Evolutionary conservation across 2,888 invertebrate species (phyloP).

Genomic region (Hypselothyrea guttata): DNA sequence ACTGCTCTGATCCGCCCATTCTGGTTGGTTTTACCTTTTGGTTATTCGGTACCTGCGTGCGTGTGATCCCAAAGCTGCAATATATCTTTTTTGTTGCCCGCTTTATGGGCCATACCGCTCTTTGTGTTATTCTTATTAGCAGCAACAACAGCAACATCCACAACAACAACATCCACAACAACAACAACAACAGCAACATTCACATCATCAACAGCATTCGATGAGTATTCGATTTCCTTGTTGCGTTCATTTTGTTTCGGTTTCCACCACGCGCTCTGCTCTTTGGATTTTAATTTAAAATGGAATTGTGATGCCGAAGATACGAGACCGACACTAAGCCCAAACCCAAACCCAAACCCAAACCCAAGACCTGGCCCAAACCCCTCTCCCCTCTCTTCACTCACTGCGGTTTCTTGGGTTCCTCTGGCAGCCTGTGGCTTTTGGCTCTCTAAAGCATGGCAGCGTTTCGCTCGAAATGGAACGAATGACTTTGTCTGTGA

Average conservation of each 20-base stretch:
- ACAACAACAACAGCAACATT: neutral
- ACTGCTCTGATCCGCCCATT: too few relatives aligned
- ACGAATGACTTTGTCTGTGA: slow-evolving; percentile 79
- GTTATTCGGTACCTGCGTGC: slow-evolving; percentile 38
- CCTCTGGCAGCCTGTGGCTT: too few relatives aligned
- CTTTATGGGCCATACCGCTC: slow-evolving; percentile 74
- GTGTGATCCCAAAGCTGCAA: slow-evolving; percentile 76
- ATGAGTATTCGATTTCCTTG: slow-evolving; percentile 57
- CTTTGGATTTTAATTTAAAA: slow-evolving; percentile 72
- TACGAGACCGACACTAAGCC: slow-evolving; percentile 55
- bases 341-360: slow-evolving; percentile 1
- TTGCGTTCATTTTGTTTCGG: slow-evolving; percentile 52
- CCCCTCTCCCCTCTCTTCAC: too few relatives aligned
- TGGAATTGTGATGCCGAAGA: slow-evolving; percentile 74
- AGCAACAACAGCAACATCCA: slow-evolving; percentile 25
- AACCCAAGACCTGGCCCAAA: neutral
- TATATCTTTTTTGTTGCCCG: slow-evolving; percentile 80
- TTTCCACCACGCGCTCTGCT: slow-evolving; percentile 38
- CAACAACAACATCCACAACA: slow-evolving; percentile 13
- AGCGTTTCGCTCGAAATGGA: slow-evolving; percentile 70
- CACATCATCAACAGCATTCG: slow-evolving; percentile 20
- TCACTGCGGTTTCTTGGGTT: slow-evolving; percentile 15
- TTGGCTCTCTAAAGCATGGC: slow-evolving; percentile 14
- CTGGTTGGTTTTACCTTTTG: neutral
- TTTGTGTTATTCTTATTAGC: slow-evolving; percentile 68